phyloP scores from a whole-genome alignment of 2,113 vertebrate species.

The Panurus biarmicus region DNA sequence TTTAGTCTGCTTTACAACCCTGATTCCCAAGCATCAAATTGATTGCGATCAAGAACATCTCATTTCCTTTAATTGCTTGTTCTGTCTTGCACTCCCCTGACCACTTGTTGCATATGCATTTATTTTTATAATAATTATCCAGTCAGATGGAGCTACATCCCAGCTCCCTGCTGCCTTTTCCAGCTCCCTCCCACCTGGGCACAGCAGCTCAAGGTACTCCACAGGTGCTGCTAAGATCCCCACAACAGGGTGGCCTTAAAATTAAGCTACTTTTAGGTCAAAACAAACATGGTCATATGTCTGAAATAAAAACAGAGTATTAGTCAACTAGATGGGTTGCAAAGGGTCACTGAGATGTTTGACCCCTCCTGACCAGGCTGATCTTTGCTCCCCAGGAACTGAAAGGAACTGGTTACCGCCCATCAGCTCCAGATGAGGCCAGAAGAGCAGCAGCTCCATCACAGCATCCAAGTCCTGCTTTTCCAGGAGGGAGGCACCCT shows the following conservation, averaged over 20 bases:
- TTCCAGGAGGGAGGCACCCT: neutral
- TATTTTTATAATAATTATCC: neutral
- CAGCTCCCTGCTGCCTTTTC: neutral
- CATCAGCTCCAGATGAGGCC: neutral
- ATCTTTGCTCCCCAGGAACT: neutral
- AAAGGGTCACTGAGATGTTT: neutral
- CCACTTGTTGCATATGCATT: neutral
- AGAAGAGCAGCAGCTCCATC: neutral
- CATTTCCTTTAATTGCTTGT: neutral
- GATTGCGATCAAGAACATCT: neutral
- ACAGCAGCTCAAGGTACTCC: neutral
- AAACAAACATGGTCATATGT: neutral
- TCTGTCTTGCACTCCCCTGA: neutral
- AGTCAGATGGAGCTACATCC: neutral
- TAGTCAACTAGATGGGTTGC: neutral
- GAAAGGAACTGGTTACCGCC: neutral
- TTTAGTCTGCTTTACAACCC: neutral
- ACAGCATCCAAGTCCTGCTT: neutral
- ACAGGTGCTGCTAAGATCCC: neutral
- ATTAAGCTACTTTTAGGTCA: neutral
- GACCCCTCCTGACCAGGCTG: neutral
- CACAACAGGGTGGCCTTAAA: neutral
- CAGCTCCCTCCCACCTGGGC: neutral
- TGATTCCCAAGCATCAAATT: accelerated
- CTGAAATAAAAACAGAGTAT: neutral